These are phyloP conservation scores for Acrossocheilus wenchowensis DNA, from an alignment of 2,797 vertebrate species.

Conservation along the genomic window DNA sequence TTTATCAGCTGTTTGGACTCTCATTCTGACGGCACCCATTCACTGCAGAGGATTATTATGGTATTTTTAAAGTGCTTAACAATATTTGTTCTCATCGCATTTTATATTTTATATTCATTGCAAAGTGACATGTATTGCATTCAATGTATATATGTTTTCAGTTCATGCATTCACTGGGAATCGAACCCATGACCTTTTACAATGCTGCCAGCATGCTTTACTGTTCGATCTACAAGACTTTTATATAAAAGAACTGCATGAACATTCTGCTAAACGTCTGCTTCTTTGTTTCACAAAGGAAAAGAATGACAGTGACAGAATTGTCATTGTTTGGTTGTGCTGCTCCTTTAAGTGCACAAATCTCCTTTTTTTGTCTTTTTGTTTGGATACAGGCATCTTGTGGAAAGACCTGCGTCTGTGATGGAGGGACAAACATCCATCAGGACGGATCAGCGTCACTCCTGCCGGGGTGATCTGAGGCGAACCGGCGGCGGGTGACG, in stretches of 20 bases:
- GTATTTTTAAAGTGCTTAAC: not conserved
- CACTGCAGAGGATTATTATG: not conserved
- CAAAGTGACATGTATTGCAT: not conserved
- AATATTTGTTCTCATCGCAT: not conserved
- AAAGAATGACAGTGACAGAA: not conserved
- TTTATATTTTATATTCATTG: not conserved
- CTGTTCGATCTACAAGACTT: not conserved
- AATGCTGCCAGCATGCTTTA: not conserved
- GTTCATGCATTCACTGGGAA: not conserved
- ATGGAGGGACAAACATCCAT: not conserved
- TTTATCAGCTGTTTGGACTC: too few species aligned
- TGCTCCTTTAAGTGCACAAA: not conserved
- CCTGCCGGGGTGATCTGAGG: constrained; percentile 42
- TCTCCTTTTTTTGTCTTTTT: not conserved
- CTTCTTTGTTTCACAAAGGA: not conserved
- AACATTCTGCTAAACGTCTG: not conserved
- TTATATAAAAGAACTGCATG: not conserved
- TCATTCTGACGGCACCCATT: too few species aligned
- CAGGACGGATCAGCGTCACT: not conserved
- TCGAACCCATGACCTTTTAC: too few species aligned
- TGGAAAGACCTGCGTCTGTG: not conserved
- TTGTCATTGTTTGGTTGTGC: not conserved
- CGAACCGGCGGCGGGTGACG: constrained; percentile 35
- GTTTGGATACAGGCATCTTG: not conserved
- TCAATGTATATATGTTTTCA: not conserved